Evolutionary conservation across 2,113 vertebrate genomes (phyloP).

Genomic region (Centropus unirufus): DNA sequence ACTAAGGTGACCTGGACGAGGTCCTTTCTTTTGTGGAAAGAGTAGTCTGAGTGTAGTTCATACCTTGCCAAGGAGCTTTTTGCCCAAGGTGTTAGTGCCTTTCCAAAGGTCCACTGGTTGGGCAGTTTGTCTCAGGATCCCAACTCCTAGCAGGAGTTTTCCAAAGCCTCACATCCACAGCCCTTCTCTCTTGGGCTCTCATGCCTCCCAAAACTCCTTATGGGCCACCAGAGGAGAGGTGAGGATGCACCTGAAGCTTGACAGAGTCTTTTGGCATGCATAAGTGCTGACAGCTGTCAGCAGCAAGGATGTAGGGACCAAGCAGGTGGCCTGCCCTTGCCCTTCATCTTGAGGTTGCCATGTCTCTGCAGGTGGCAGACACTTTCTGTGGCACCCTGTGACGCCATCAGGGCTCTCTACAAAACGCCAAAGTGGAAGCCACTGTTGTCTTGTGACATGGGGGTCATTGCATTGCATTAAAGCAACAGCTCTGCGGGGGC

Average conservation of each 20-base stretch:
- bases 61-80: neutral
- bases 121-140: neutral
- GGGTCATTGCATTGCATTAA: neutral
- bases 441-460: accelerated
- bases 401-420: accelerated
- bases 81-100: neutral
- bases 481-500: accelerated
- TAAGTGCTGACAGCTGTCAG: neutral
- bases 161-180: neutral
- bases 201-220: neutral
- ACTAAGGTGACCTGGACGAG: neutral
- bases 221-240: neutral
- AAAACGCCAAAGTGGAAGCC: neutral
- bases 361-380: neutral
- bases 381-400: accelerated
- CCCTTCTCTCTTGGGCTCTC: neutral
- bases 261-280: neutral
- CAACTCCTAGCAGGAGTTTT: neutral
- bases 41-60: neutral
- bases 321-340: neutral
- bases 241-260: neutral
- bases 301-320: neutral
- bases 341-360: neutral
- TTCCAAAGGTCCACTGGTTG: neutral
- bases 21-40: neutral